Conservation (phyloP, 2,888 invertebrate genomes). For the Drosophila aldrichi region DNA sequence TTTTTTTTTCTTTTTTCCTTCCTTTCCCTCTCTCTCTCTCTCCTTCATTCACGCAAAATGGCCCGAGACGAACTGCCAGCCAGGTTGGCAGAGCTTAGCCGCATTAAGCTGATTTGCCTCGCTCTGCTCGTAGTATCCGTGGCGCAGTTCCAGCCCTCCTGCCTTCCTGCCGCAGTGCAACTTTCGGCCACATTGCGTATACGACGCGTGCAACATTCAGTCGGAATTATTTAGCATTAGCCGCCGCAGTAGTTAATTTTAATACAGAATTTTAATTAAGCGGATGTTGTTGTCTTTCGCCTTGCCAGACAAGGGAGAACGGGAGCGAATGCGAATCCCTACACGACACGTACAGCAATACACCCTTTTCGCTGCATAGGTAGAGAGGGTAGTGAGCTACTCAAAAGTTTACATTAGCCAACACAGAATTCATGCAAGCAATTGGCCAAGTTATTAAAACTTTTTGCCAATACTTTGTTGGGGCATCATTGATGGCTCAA, state of each 20-base stretch:
- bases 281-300: slow-evolving; percentile 26
- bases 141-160: slow-evolving; percentile 3
- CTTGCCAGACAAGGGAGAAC: background rate
- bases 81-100: slow-evolving; percentile 61
- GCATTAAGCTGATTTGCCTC: slow-evolving; percentile 70
- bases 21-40: too few species aligned
- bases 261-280: slow-evolving; percentile 73
- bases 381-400: slow-evolving; percentile 4
- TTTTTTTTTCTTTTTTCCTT: background rate
- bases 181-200: slow-evolving; percentile 62
- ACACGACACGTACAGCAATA: background rate
- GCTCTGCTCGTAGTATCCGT: slow-evolving; percentile 5
- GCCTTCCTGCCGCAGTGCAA: slow-evolving; percentile 44
- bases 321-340: background rate
- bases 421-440: slow-evolving; percentile 41
- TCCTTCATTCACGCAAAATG: slow-evolving; percentile 14
- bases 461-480: slow-evolving; percentile 58
- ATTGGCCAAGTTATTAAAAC: slow-evolving; percentile 74
- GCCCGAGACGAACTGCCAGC: slow-evolving; percentile 26
- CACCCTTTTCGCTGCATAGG: background rate
- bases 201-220: slow-evolving; percentile 39
- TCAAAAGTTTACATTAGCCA: slow-evolving; percentile 35
- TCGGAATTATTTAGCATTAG: slow-evolving; percentile 57
- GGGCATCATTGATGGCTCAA: slow-evolving; percentile 52
- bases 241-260: slow-evolving; percentile 68